These are phyloP conservation scores for Psittacara wagleri DNA, from an alignment of 2,113 vertebrate species.

Conservation along the genomic window DNA sequence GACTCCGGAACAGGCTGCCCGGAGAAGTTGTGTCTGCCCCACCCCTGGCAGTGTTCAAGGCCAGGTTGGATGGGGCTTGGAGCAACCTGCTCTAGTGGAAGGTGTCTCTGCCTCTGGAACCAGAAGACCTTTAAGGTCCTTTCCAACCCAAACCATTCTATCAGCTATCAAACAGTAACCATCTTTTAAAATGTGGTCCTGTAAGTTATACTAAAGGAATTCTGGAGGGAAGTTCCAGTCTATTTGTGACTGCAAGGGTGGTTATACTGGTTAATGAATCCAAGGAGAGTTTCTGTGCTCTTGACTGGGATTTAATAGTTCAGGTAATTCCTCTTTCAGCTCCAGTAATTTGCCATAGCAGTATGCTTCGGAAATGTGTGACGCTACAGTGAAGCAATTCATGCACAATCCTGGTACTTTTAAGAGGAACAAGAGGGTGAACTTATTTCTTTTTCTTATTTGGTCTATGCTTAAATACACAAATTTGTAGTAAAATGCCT, in stretches of 20 bases:
- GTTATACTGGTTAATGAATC: conserved; percentile 33
- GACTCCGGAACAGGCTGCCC: neutral
- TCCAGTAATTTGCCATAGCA: neutral
- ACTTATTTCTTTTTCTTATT: neutral
- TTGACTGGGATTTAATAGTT: conserved; percentile 12
- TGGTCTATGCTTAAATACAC: neutral
- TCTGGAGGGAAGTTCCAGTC: conserved; percentile 27
- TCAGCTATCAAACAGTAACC: conserved; percentile 1
- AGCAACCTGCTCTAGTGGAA: neutral
- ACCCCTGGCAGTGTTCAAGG: neutral
- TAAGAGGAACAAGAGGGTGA: neutral
- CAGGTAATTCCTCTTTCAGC: neutral
- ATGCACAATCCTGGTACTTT: neutral
- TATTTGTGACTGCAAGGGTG: neutral
- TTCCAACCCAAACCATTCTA: neutral
- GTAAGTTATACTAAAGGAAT: neutral
- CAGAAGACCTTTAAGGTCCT: neutral
- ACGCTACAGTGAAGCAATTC: neutral
- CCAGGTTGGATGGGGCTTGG: neutral
- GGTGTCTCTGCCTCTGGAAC: neutral
- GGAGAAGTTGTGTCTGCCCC: neutral
- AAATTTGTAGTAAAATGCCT: neutral
- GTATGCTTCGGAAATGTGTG: neutral
- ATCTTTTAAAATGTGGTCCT: neutral
- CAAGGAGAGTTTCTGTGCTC: neutral